Evolutionary conservation across 1,140 invertebrate genomes (phyloP), one percentile per base, ranked within the genome.

Genomic region (Drosophila lacertosa): DNA sequence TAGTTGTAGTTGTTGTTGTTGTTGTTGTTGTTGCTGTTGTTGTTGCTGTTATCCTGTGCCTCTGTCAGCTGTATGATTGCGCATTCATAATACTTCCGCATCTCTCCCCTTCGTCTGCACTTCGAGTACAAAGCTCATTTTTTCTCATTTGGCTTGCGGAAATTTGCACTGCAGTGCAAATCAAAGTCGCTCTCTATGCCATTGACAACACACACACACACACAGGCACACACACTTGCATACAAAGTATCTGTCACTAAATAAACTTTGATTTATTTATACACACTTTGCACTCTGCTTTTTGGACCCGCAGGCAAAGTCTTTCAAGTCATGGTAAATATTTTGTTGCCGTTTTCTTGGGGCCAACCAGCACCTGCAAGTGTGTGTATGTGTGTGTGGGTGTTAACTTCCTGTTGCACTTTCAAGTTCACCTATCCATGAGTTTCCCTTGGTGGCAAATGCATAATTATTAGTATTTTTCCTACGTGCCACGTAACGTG

Each of bases 191-290:
- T 40, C 16, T n/a, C 63, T 45, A 15, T 66, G 53, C 51, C 51
- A 66, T 58, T 66, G 68, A 51, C 68, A 70, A 58, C 32, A 44
- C 26, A 63, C 35, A 58, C 48, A 37, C 26, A 58, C 45, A 54
- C 24, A 16, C 32, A 48, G n/a, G n/a, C 35, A 53, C 33, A 32
- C 15, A n/a, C 24, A 20, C 29, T 10, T 10, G 20, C 20, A 16
- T 26, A 45, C 50, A 65, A 67, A 77, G 76, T 77, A 59, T 81
- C 69, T 81, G 77, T 74, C 77, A 77, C 82, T 74, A 81, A 84
- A 84, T 74, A 84, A 84, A 80, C 81, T 69, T 77, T 84, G 81
- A 84, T 86, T 84, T 84, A 86, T 84, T 84, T 84, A 77, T 74
- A 74, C 81, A 76, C 71, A 84, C 81, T 86, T 77, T 77, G 77